phyloP scores from a whole-genome alignment of 1,140 invertebrate species.

The Drosophila bifasciata region DNA sequence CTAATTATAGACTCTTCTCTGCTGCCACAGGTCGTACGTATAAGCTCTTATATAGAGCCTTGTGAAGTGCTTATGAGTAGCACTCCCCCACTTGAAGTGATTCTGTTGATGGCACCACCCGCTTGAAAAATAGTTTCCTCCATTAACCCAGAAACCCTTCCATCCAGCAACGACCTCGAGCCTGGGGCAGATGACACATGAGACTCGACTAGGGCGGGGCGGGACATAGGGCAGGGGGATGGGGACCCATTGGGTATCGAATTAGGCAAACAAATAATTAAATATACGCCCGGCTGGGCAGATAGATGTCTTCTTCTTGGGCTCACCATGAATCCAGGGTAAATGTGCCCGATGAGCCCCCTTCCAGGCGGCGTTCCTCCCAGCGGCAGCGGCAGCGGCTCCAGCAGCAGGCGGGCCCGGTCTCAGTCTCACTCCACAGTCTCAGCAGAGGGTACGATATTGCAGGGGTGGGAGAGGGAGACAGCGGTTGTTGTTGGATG shows the following conservation, averaged over 20 bases:
- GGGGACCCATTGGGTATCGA: slow-evolving; percentile 32
- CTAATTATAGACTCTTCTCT: neutral
- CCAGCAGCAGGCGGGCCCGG: slow-evolving; percentile 39
- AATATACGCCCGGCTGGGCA: slow-evolving; percentile 67
- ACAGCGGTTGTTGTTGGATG: slow-evolving; percentile 27
- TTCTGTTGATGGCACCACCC: neutral
- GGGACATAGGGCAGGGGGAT: neutral
- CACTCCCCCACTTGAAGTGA: neutral
- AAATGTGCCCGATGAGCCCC: slow-evolving; percentile 44
- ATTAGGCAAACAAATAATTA: slow-evolving; percentile 79
- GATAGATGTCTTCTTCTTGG: slow-evolving; percentile 56
- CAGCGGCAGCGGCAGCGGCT: slow-evolving; percentile 36
- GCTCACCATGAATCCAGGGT: slow-evolving; percentile 77
- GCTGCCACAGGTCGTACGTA: neutral
- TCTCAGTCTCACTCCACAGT: slow-evolving; percentile 27
- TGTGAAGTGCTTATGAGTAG: no score
- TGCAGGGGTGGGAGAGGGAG: slow-evolving; percentile 21
- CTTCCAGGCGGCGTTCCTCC: slow-evolving; percentile 37
- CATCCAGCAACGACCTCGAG: neutral
- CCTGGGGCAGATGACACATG: slow-evolving; percentile 32
- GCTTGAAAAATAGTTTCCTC: slow-evolving; percentile 43
- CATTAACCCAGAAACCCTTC: slow-evolving; percentile 31
- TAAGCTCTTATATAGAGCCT: no score
- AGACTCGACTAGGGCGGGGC: slow-evolving; percentile 7
- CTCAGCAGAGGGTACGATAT: slow-evolving; percentile 25